These are phyloP conservation scores for Furnarius figulus DNA, from an alignment of 2,113 vertebrate genomes.

Conservation along the genomic window DNA sequence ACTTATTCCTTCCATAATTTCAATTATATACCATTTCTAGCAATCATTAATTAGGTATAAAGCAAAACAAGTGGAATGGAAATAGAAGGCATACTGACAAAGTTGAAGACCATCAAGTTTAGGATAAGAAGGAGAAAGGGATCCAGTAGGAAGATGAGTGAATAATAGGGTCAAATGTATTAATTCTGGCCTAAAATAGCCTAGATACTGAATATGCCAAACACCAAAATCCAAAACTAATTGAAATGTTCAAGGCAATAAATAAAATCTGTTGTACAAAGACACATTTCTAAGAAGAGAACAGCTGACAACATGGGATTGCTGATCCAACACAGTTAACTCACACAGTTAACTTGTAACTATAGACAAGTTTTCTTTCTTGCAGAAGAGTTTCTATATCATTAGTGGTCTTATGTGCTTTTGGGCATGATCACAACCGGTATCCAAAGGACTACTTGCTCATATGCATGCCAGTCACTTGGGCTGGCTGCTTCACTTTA, in stretches of 20 bases:
- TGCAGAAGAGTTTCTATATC: background rate
- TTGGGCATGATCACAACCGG: background rate
- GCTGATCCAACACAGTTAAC: background rate
- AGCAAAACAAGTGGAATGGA: background rate
- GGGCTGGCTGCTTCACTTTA: background rate
- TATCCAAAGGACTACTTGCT: background rate
- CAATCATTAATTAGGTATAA: background rate
- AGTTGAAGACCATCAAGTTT: background rate
- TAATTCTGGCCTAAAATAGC: background rate
- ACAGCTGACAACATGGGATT: background rate
- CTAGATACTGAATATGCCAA: background rate
- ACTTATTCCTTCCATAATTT: background rate
- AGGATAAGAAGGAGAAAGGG: background rate
- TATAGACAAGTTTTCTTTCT: background rate
- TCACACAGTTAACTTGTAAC: background rate
- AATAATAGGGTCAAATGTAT: background rate
- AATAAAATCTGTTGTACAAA: background rate
- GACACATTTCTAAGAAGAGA: background rate
- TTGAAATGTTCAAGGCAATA: background rate
- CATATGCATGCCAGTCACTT: rapidly evolving
- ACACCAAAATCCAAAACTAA: background rate
- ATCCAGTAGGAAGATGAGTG: background rate
- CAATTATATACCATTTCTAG: background rate
- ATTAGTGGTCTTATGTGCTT: background rate
- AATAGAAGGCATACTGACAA: background rate